A percentile compares a stretch with the other conserved stretches of the same genome.
phyloP scores from a whole-genome alignment of 2,888 invertebrate genomes.

The Antheraea yamamai region DNA sequence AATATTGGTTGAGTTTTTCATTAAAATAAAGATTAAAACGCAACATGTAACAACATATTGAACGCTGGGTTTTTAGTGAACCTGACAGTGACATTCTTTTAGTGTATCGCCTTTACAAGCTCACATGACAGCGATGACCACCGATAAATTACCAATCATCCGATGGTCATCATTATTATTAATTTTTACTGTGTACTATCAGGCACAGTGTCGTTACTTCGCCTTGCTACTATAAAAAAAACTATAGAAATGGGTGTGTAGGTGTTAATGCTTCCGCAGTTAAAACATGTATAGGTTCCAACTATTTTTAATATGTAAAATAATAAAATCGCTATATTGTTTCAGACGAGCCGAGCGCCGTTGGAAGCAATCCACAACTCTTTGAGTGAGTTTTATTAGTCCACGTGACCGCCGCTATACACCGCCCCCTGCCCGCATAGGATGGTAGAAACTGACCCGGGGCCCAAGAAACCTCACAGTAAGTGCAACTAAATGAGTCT shows the following conservation, averaged over 20 bases:
- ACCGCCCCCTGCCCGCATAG: conserved; percentile 85
- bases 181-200: not conserved
- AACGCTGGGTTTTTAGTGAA: too few relatives aligned
- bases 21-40: too few relatives aligned
- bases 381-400: conserved; percentile 52
- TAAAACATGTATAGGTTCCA: not conserved
- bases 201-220: not conserved
- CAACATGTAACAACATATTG: too few relatives aligned
- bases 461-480: conserved; percentile 90
- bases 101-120: too few relatives aligned
- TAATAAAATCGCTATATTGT: conserved; percentile 36
- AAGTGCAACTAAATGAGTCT: conserved; percentile 52
- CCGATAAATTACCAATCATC: too few relatives aligned
- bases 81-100: too few relatives aligned
- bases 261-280: not conserved
- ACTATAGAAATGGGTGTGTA: too few relatives aligned
- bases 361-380: conserved; percentile 64
- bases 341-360: conserved; percentile 70
- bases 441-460: conserved; percentile 95
- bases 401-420: conserved; percentile 61
- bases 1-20: too few relatives aligned
- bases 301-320: not conserved
- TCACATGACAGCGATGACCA: not conserved
- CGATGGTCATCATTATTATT: too few relatives aligned
- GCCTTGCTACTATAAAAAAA: not conserved